Evolutionary conservation across 2,797 vertebrate genomes (phyloP).

Genomic region (Malacoraja senta): DNA sequence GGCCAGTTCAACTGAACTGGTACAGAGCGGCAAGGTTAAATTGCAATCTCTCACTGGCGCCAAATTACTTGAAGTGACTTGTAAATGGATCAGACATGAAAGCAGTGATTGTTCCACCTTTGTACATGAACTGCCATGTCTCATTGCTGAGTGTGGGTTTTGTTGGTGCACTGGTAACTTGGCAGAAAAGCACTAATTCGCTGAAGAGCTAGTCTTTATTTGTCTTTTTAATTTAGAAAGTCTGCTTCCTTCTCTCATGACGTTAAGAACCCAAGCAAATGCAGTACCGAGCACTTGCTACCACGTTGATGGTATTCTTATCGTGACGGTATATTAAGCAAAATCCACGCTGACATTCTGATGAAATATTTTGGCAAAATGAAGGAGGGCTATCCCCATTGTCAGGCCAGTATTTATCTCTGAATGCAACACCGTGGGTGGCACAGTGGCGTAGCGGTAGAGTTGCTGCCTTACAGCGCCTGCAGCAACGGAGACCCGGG

Average conservation of each 20-base stretch:
- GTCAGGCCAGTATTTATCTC: background rate
- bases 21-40: background rate
- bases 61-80: constrained; percentile 12
- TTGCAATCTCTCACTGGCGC: background rate
- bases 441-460: too few species aligned
- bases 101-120: constrained; percentile 9
- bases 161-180: background rate
- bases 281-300: background rate
- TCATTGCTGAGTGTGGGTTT: background rate
- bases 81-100: background rate
- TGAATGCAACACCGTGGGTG: background rate
- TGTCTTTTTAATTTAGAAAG: background rate
- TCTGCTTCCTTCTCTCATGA: background rate
- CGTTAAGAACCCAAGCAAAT: background rate
- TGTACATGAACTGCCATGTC: background rate
- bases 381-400: background rate
- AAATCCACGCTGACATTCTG: too few species aligned
- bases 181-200: background rate
- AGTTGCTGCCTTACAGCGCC: too few species aligned
- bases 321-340: background rate
- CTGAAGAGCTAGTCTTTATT: background rate
- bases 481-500: too few species aligned
- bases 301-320: too few species aligned
- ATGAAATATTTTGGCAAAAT: background rate
- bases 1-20: background rate